phyloP scores from a whole-genome alignment of 2,797 vertebrate species.

The Myiotriccus ornatus region DNA sequence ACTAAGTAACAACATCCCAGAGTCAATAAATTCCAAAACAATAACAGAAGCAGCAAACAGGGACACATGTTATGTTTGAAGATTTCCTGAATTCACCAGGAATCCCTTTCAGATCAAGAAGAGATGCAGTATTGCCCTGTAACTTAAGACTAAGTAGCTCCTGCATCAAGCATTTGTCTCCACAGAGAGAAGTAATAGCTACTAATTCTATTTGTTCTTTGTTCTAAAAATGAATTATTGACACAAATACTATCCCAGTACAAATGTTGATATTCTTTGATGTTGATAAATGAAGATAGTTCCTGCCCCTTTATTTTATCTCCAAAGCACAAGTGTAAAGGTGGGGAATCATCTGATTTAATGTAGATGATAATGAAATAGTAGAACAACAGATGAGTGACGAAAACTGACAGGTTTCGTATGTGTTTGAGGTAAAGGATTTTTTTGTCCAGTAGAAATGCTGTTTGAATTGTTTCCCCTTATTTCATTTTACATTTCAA shows the following conservation, averaged over 20 bases:
- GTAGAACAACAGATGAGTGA: background rate
- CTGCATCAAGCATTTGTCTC: background rate
- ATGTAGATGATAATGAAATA: conserved; percentile 30
- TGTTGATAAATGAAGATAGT: background rate
- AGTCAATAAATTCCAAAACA: background rate
- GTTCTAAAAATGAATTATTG: conserved; percentile 14
- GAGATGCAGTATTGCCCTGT: background rate
- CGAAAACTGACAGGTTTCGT: background rate
- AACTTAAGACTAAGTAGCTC: background rate
- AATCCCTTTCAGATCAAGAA: background rate
- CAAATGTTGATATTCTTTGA: conserved; percentile 35
- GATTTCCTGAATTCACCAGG: background rate
- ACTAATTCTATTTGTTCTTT: background rate
- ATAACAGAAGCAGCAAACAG: background rate
- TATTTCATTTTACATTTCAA: conserved; percentile 61
- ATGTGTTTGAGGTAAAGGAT: background rate
- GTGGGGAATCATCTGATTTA: conserved; percentile 22
- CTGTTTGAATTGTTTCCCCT: conserved; percentile 47
- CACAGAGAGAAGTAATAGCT: background rate
- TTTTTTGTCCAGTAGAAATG: conserved; percentile 37
- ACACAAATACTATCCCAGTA: background rate
- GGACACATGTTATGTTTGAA: background rate
- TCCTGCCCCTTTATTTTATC: background rate
- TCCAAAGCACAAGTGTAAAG: background rate
- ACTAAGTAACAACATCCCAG: background rate